Base-by-base conservation (phyloP, 1,140 invertebrate species). In the Hycleus cichorii region DNA sequence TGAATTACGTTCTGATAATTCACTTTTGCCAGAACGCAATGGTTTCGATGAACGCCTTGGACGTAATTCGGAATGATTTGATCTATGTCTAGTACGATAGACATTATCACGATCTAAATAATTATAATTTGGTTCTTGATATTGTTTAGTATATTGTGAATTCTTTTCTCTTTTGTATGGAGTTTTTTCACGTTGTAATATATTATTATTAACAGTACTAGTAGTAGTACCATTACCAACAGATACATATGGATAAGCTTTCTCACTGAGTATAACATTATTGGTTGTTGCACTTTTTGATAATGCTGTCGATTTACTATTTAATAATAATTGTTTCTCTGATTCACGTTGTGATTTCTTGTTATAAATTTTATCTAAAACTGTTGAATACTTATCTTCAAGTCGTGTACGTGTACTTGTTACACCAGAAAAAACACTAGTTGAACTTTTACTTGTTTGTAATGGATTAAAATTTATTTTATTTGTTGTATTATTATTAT, bases 311-410 rank as follows among this genome's bases (percentile, higher is more conserved):
- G 32, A 32, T 32, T 32, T 32, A 7, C 7, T 32, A 7, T 32
- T 32, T 32, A 7, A 5, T 32, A 7, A 5, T 32, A 32, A 32
- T 5, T 84, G 86, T 71, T 83, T 82, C 56, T 88, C 85, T 4
- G 77, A 75, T 70, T 84, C 80, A 39, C 70, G 75, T 56, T 81
- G 81, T 65, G 32, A 4, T 7, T 79, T 83, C 60, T 80, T 74
- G 10, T 76, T 72, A 1, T 82, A 80, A 50, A 87, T 82, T 58
- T 80, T 80, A 60, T 89, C 87, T 58, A 89, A 74, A 12, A 87
- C 79, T 7, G 83, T 79, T 7, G 83, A 82, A 72, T 89, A 89
- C 72, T 89, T 89, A 64, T 88, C 85, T 71, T 88, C 86, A 55
- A 88, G 70, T 2, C 85, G 79, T 57, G 73, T 83, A n/a, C 85